These are phyloP conservation scores for Penaeus monodon DNA, from an alignment of 2,888 invertebrate genomes.

Conservation along the genomic window DNA sequence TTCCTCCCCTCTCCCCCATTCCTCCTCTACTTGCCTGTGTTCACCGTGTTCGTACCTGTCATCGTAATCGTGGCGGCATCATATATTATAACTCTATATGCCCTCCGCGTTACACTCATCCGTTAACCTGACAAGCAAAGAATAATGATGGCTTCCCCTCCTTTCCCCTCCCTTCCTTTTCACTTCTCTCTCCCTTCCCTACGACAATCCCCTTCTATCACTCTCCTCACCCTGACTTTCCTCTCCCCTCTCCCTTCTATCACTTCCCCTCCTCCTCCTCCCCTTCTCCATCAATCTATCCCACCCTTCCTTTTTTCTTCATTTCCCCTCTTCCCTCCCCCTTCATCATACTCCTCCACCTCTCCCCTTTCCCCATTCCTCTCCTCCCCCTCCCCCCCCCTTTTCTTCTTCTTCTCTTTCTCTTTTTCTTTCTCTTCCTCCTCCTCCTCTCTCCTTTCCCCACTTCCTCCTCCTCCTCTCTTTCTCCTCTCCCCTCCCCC, in stretches of 20 bases:
- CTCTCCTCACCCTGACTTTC: constrained; percentile 9
- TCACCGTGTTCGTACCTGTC: constrained; percentile 17
- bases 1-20: not conserved
- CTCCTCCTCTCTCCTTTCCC: not conserved
- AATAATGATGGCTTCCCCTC: constrained; percentile 10
- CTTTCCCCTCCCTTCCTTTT: not conserved
- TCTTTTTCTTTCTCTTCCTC: too few species aligned
- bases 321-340: too few species aligned
- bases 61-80: not conserved
- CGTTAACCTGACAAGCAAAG: constrained; percentile 35
- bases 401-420: too few species aligned
- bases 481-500: not conserved
- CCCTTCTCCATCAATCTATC: not conserved
- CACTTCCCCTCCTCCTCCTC: too few species aligned
- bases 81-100: constrained; percentile 19
- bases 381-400: not conserved
- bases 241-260: not conserved
- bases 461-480: not conserved
- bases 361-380: not conserved
- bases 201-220: too few species aligned
- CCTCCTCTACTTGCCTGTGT: not conserved
- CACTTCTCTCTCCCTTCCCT: not conserved
- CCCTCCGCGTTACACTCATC: not conserved
- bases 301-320: not conserved
- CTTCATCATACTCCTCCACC: not conserved